These are phyloP conservation scores for Agonopterix alstromeriana DNA, from an alignment of 2,888 invertebrate species.

Conservation along the genomic window DNA sequence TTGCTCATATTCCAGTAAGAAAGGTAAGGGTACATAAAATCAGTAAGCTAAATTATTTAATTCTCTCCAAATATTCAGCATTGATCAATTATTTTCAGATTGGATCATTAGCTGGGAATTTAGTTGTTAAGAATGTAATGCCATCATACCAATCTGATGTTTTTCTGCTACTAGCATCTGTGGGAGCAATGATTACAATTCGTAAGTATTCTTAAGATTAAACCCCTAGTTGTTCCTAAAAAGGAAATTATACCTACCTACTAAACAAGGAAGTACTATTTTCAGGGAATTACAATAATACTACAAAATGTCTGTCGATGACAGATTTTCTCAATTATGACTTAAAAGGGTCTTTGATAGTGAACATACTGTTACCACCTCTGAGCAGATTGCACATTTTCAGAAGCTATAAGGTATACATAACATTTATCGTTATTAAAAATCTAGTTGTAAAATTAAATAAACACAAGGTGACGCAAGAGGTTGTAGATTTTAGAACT, in stretches of 20 bases:
- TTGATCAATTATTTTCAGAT: conserved; percentile 49
- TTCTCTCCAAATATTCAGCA: no score
- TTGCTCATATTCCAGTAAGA: conserved; percentile 80
- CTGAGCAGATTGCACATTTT: conserved; percentile 67
- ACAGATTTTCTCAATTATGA: conserved; percentile 75
- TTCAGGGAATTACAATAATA: no score
- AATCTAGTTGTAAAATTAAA: no score
- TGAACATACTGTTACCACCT: conserved; percentile 75
- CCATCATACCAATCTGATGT: conserved; percentile 81
- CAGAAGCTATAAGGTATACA: conserved; percentile 82
- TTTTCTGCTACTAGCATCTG: conserved; percentile 74
- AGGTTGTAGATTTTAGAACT: no score
- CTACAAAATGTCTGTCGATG: conserved; percentile 33
- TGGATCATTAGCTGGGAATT: conserved; percentile 81
- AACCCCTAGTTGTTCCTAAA: no score
- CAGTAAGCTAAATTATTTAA: no score
- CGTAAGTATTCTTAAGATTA: conserved; percentile 47
- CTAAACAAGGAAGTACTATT: background rate
- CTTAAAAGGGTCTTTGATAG: conserved; percentile 80
- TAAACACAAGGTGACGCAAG: no score
- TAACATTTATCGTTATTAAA: background rate
- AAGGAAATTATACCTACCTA: background rate
- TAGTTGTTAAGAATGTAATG: conserved; percentile 79
- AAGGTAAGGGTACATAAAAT: conserved; percentile 56
- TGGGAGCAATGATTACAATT: conserved; percentile 69